phyloP scores from a whole-genome alignment of 2,888 invertebrate species.

The Cecidostiba fungosa region DNA sequence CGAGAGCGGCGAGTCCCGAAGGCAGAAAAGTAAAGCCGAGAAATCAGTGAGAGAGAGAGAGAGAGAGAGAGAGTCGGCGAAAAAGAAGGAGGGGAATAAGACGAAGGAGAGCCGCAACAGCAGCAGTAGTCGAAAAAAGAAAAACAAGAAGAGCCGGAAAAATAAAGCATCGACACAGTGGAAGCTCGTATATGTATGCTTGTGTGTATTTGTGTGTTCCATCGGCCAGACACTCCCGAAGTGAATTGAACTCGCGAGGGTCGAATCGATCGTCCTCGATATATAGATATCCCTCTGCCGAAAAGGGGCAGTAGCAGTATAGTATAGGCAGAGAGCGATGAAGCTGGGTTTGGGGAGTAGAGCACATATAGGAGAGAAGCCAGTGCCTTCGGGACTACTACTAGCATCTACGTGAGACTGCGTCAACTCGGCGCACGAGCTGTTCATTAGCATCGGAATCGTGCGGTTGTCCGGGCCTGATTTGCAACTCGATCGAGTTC shows the following conservation, averaged over 20 bases:
- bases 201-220: constrained; percentile 19
- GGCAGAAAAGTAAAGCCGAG: background rate
- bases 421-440: constrained; percentile 35
- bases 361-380: background rate
- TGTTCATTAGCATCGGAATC: constrained; percentile 62
- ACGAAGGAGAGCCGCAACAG: background rate
- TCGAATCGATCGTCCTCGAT: constrained; percentile 49
- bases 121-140: background rate
- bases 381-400: constrained; percentile 39
- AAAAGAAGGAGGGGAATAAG: background rate
- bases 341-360: background rate
- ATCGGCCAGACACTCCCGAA: constrained; percentile 43
- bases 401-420: background rate
- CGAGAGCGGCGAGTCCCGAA: constrained; percentile 9
- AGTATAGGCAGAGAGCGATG: background rate
- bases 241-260: constrained; percentile 59
- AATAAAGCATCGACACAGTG: constrained; percentile 25
- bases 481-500: constrained; percentile 61
- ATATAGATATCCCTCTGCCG: constrained; percentile 13
- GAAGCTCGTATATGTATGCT: background rate
- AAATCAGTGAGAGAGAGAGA: constrained; percentile 36
- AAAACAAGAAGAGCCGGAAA: background rate
- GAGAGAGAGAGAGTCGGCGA: background rate
- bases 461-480: constrained; percentile 50
- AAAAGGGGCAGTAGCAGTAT: constrained; percentile 22